Conservation (phyloP, 2,888 invertebrate species). For the Antitype chi region DNA sequence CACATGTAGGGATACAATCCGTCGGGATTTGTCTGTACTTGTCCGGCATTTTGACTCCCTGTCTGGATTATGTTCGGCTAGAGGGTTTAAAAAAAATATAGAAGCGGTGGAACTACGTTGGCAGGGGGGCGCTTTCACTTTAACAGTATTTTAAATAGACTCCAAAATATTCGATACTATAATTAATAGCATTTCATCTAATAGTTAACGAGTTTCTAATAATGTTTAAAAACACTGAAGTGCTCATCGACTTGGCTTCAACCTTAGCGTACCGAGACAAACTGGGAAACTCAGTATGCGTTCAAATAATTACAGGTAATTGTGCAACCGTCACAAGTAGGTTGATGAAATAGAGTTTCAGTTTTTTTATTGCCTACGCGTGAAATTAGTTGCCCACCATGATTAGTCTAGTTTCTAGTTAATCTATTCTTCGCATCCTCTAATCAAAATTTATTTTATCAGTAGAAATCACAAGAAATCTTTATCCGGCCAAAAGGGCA, state of each 20-base stretch:
- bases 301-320: conserved; percentile 2
- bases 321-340: neutral
- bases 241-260: neutral
- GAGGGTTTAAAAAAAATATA: too few relatives aligned
- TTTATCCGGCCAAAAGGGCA: neutral
- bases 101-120: too few relatives aligned
- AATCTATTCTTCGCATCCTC: conserved; percentile 19
- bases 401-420: conserved; percentile 16
- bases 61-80: too few relatives aligned
- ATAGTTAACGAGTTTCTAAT: neutral
- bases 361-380: neutral
- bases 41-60: too few relatives aligned
- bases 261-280: neutral
- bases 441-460: neutral
- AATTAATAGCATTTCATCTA: neutral
- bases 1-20: too few relatives aligned
- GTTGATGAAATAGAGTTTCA: neutral
- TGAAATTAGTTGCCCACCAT: conserved; percentile 4
- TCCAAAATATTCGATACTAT: too few relatives aligned
- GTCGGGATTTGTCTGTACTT: too few relatives aligned
- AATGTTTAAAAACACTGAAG: neutral
- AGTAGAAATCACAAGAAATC: neutral
- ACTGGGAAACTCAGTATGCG: neutral
- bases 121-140: too few relatives aligned
- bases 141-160: too few relatives aligned